A percentile compares a stretch with the other conserved stretches of the same genome.
These are phyloP conservation scores for Epiblema foenella DNA, from an alignment of 2,888 invertebrate species.

Conservation along the genomic window DNA sequence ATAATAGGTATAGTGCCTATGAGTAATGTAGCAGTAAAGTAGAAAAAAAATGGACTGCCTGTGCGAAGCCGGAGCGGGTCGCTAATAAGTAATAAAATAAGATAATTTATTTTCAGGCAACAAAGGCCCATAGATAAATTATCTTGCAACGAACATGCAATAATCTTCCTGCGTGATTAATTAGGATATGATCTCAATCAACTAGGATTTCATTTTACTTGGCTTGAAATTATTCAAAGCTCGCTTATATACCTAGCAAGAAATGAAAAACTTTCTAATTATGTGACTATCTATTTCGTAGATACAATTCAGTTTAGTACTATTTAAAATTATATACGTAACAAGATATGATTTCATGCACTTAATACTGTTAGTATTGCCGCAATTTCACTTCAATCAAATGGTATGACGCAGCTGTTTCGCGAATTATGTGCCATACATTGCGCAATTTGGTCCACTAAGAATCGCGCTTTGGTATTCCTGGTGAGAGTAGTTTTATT, in stretches of 20 bases:
- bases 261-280: background rate
- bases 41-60: no score
- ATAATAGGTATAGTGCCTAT: no score
- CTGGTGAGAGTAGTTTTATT: constrained; percentile 19
- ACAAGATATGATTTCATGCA: constrained; percentile 25
- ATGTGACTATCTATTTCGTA: background rate
- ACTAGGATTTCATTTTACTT: no score
- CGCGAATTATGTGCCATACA: constrained; percentile 56
- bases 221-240: background rate
- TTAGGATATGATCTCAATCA: no score
- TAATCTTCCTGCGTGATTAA: no score
- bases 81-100: no score
- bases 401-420: constrained; percentile 56
- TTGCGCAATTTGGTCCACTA: constrained; percentile 53
- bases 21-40: no score
- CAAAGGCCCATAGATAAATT: no score
- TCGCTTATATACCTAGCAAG: no score
- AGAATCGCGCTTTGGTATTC: constrained; percentile 47
- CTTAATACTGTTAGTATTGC: constrained; percentile 35
- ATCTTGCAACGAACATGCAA: no score
- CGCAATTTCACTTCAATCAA: constrained; percentile 42
- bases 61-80: no score
- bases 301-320: background rate
- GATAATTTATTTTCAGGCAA: no score
- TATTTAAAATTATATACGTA: background rate